phyloP scores from a whole-genome alignment of 92 coral and sea anemone species.

The Hydrozoanthus gracilis region DNA sequence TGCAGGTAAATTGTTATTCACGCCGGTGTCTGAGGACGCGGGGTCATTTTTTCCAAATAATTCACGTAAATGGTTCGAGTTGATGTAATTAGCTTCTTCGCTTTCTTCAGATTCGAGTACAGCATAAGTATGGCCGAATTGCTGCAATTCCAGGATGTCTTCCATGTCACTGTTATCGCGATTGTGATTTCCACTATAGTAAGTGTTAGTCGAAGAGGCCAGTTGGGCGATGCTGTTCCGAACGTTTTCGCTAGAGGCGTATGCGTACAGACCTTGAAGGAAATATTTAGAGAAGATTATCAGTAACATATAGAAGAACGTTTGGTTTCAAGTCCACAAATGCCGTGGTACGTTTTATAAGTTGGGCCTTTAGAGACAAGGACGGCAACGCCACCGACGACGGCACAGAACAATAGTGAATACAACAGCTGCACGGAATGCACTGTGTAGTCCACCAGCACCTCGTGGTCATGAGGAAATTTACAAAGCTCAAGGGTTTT shows the following conservation, averaged over 20 bases:
- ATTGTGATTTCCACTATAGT: not conserved
- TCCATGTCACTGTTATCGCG: not conserved
- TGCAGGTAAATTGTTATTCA: no score
- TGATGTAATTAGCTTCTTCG: not conserved
- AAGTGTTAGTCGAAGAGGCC: not conserved
- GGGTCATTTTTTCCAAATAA: no score
- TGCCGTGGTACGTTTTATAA: no score
- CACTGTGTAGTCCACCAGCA: constrained; percentile 10
- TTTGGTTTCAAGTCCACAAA: no score
- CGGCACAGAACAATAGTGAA: constrained; percentile 6
- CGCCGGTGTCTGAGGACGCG: no score
- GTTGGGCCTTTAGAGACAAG: not conserved
- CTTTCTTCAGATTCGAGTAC: not conserved
- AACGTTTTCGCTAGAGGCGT: not conserved
- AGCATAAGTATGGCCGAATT: not conserved
- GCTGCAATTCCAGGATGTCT: not conserved
- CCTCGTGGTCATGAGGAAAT: constrained; percentile 9
- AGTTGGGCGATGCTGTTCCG: not conserved
- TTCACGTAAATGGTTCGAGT: no score
- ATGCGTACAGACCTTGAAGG: not conserved
- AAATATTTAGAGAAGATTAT: not conserved
- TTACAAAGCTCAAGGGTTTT: constrained; percentile 1
- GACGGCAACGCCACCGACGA: constrained; percentile 8
- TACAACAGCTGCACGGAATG: constrained; percentile 3
- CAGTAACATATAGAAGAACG: no score